Conservation (phyloP, 2,797 vertebrate genomes). For the Spinibarbus caldwelli region DNA sequence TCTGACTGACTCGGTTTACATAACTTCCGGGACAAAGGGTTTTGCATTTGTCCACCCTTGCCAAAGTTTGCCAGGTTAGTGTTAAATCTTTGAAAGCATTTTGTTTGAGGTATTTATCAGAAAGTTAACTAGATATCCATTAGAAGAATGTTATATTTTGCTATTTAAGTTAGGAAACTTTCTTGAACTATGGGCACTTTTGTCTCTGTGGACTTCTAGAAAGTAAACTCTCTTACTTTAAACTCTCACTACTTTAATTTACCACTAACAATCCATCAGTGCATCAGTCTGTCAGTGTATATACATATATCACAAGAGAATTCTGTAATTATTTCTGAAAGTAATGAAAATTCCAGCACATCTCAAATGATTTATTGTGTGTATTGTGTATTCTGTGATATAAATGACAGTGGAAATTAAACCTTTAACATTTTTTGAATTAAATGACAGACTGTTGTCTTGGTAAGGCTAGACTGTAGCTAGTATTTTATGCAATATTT, state of each 20-base stretch:
- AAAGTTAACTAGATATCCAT: background rate
- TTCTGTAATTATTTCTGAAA: background rate
- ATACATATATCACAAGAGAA: background rate
- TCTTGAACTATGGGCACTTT: background rate
- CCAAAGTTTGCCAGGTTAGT: background rate
- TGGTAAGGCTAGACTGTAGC: background rate
- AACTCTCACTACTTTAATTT: background rate
- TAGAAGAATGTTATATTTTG: background rate
- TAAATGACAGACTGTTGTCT: background rate
- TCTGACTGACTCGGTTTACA: background rate
- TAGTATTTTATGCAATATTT: background rate
- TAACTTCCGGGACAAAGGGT: background rate
- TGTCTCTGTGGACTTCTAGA: background rate
- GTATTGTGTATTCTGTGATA: background rate
- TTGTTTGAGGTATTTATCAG: background rate
- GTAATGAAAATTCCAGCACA: background rate
- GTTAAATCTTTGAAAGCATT: slow-evolving; percentile 6
- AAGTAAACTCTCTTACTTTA: background rate
- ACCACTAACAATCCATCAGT: background rate
- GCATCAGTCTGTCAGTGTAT: background rate
- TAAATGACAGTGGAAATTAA: background rate
- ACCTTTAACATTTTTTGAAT: background rate
- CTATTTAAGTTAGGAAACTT: background rate
- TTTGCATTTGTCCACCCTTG: background rate
- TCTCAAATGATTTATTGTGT: background rate